Evolutionary conservation across 2,113 vertebrate genomes (phyloP), one percentile per base, ranked within the genome.

Genomic region (Collichthys lucidus): DNA sequence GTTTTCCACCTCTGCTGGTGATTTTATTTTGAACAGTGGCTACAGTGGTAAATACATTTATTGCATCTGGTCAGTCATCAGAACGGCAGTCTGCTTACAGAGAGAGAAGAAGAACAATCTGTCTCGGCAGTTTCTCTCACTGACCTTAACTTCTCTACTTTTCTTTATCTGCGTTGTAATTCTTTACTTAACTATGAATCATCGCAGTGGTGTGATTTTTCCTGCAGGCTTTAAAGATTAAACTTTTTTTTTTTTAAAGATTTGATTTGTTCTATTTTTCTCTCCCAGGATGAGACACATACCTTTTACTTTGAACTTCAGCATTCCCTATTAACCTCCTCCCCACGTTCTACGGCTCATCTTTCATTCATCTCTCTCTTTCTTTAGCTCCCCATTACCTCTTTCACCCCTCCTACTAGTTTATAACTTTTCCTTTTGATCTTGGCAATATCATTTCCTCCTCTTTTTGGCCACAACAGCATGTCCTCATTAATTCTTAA

Each of bases 311-410:
- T 80, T 84, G 59, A 89, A 74, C 80, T 31, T 53, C 55, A 74
- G 44, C 69, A 76, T 75, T 59, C 44, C 63, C 77, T 49, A 68
- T 79, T 85, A 85, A 84, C 79, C 64, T 80, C 60, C 64, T 72
- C 75, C 29, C 24, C 16, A 67, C 15, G 2, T 77, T 86, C 56
- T 12, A 53, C 5, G 42, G 79, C 53, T 88, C 76, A 80, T 84
- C 60, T 84, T 52, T 84, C 69, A 82, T 88, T 86, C 56, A 83
- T 80, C 47, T 26, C 73, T 76, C 9, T 20, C 26, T 79, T 82
- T 29, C 70, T 72, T 57, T 61, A 42, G 65, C 66, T 83, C 44
- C 63, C 44, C 42, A 40, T 86, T 68, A 64, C 57, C 24, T 80
- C 53, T 44, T 76, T 29, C 42, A 70, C 66, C 80, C 31, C 67